Base-by-base conservation (phyloP, 1,140 invertebrate genomes). In the Ganaspis sp. region DNA sequence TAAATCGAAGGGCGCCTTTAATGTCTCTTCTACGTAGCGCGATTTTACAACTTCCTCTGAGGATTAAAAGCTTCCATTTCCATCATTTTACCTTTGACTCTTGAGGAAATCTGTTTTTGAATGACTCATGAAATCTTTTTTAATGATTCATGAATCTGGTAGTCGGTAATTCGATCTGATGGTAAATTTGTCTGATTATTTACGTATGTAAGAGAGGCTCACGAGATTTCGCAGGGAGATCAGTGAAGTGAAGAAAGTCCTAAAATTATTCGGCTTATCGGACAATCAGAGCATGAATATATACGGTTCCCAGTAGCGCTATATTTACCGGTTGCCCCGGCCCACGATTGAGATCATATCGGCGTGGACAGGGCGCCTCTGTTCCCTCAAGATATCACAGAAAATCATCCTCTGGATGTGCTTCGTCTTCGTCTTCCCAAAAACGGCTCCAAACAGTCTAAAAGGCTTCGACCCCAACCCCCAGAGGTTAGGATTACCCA, bases 41-140 rank as follows among this genome's bases (percentile, higher is more conserved):
- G 45, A 15, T 87, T 90, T 90, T 89, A 90, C 74, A 87, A 87
- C 89, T 90, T 90, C 87, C 88, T 87, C 81, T 69, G 71, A 15
- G 21, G 23, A 64, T 64, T 64, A 34, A 34, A 34, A 64, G 58
- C 12, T n/a, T 29, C 23, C 26, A 8, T 64, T 29, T 34, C 23
- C 23, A 29, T n/a, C 26, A 29, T 64, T 29, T 29, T 29, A 15
- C 11, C 23, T 64, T 64, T 15, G 6, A 26, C 4, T 9, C 1
- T 3, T 19, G 21, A 29, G 1, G 58, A 64, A 26, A 29, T 49
- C 4, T 49, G 17, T 45, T 45, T 45, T 45, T n/a, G 45, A 49
- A 49, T 49, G 42, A 45, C 42, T 45, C 42, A 45, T n/a, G 42
- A 45, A 45, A 45, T 45, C 12, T 49, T 49, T 49, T 49, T 49